Evolutionary conservation across 2,113 vertebrate genomes (phyloP).

Genomic region (Cavia porcellus): DNA sequence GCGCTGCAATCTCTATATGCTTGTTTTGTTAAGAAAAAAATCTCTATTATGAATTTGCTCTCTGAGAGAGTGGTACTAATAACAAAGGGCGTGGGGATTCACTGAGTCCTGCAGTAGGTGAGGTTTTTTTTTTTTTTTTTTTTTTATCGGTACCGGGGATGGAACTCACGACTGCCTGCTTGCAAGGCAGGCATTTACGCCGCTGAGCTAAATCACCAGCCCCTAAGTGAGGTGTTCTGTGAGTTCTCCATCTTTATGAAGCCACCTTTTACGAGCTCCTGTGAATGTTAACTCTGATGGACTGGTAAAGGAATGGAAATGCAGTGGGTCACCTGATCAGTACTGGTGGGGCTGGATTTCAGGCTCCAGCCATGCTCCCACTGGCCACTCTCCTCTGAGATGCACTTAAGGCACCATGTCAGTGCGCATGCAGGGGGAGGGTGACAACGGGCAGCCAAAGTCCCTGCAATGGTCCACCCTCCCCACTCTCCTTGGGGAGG

Average conservation of each 20-base stretch:
- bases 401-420: background rate
- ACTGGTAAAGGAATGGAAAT: slow-evolving; percentile 5
- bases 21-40: background rate
- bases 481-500: background rate
- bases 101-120: background rate
- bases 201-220: too few relatives aligned
- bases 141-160: too few relatives aligned
- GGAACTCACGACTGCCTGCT: too few relatives aligned
- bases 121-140: too few relatives aligned
- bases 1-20: background rate
- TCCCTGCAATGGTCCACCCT: background rate
- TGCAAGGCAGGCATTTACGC: too few relatives aligned
- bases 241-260: background rate
- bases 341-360: background rate
- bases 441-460: background rate
- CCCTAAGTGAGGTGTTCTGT: background rate
- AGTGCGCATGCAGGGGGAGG: background rate
- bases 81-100: background rate
- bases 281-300: background rate
- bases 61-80: background rate
- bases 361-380: background rate
- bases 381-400: background rate
- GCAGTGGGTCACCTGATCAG: background rate
- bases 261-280: background rate
- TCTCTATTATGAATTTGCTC: background rate